Percentiles rank a stretch among this genome's conserved stretches.
phyloP scores from a whole-genome alignment of 37 sponge, comb jelly and placozoan genomes.

The Mnemiopsis leidyi region DNA sequence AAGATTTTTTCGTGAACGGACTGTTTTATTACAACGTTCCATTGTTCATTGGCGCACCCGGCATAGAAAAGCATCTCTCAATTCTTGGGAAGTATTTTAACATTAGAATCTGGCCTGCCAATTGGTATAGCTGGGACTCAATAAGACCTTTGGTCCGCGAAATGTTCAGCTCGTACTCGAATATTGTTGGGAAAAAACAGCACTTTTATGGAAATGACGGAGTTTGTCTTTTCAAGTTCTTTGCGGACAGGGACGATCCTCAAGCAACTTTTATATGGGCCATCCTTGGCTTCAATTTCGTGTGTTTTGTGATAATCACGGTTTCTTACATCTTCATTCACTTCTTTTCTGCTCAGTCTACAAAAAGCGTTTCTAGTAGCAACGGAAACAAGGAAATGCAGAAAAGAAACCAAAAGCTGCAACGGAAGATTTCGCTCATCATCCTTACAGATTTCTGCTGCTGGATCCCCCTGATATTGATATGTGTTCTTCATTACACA shows the following conservation, averaged over 20 bases:
- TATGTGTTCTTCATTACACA: background rate
- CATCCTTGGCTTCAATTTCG: conserved; percentile 25
- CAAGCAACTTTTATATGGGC: background rate
- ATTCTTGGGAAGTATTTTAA: background rate
- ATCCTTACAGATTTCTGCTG: background rate
- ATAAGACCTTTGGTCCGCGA: background rate
- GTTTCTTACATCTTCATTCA: conserved; percentile 28
- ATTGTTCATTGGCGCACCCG: background rate
- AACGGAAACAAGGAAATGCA: background rate
- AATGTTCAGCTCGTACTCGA: background rate
- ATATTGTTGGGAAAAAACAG: background rate
- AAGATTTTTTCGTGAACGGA: conserved; percentile 45
- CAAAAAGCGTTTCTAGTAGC: background rate
- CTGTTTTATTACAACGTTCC: background rate
- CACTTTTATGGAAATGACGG: conserved; percentile 22
- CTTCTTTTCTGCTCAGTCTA: conserved; percentile 6
- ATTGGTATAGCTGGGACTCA: background rate
- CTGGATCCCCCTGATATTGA: conserved; percentile 26
- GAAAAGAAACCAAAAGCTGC: conserved; percentile 17
- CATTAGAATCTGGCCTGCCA: background rate
- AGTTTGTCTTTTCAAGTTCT: conserved; percentile 39
- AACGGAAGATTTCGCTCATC: conserved; percentile 1
- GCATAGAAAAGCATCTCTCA: background rate
- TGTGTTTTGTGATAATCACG: background rate
- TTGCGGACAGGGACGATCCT: background rate